Evolutionary conservation across 2,113 vertebrate genomes (phyloP).

Genomic region (Alligator mississippiensis): DNA sequence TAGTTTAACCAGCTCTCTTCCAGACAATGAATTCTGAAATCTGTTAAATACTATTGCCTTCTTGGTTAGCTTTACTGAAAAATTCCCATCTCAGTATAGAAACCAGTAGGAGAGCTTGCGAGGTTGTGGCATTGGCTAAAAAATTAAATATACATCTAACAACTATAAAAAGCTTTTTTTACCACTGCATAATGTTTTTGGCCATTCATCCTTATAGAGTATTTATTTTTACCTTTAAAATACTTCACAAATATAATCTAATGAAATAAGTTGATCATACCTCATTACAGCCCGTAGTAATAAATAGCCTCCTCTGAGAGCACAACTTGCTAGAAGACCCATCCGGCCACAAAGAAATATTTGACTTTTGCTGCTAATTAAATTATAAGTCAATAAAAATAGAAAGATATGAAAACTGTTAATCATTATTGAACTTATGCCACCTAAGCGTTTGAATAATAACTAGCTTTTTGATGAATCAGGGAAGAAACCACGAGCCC

Average conservation of each 20-base stretch:
- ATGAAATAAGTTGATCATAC: constrained; percentile 59
- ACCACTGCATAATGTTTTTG: neutral
- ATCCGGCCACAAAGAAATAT: constrained; percentile 51
- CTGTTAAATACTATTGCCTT: neutral
- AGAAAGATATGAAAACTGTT: neutral
- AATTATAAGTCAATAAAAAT: constrained; percentile 46
- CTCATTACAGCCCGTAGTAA: constrained; percentile 81
- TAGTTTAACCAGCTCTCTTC: neutral
- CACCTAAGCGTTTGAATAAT: neutral
- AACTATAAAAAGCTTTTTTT: neutral
- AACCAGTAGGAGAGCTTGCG: neutral
- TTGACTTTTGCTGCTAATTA: constrained; percentile 39
- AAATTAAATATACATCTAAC: neutral
- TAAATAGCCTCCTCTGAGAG: constrained; percentile 82
- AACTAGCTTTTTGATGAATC: neutral
- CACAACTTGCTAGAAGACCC: neutral
- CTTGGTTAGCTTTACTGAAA: neutral
- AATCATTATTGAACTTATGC: neutral
- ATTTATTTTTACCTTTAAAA: neutral
- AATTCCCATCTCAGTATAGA: neutral
- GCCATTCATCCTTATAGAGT: rapidly evolving
- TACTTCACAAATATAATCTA: neutral
- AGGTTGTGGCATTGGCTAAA: neutral
- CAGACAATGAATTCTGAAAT: neutral
- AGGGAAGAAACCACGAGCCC: neutral